These are phyloP conservation scores for Oryctes rhinoceros DNA, from an alignment of 1,140 invertebrate genomes.

Conservation along the genomic window DNA sequence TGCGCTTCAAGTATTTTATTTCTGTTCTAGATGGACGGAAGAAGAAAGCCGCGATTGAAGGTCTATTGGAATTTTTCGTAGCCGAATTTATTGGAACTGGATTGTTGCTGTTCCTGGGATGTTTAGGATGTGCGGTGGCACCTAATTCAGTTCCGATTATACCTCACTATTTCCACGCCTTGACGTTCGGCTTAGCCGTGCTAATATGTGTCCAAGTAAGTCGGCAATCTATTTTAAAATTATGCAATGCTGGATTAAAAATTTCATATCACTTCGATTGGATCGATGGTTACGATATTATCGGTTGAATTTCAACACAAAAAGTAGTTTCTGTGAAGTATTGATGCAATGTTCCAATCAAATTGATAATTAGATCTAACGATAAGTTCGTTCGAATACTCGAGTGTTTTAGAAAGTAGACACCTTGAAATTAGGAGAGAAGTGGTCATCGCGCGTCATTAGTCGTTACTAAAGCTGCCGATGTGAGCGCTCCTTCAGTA, in stretches of 20 bases:
- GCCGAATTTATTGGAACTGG: slow-evolving; percentile 81
- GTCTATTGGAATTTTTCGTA: slow-evolving; percentile 47
- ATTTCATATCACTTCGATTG: not conserved
- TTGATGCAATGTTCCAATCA: too few species aligned
- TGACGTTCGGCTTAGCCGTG: slow-evolving; percentile 76
- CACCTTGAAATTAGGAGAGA: too few species aligned
- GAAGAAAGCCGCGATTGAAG: not conserved
- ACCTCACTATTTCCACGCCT: slow-evolving; percentile 66
- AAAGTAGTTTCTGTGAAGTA: not conserved
- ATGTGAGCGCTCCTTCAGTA: too few species aligned
- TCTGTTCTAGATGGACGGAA: slow-evolving; percentile 28
- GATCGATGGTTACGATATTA: not conserved
- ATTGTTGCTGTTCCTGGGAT: slow-evolving; percentile 78
- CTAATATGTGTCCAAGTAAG: slow-evolving; percentile 70
- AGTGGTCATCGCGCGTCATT: too few species aligned
- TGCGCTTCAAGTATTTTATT: not conserved
- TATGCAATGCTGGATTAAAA: too few species aligned
- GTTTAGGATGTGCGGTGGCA: slow-evolving; percentile 68
- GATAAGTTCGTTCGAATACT: too few species aligned
- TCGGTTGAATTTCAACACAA: too few species aligned
- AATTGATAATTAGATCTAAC: too few species aligned
- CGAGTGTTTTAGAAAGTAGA: too few species aligned
- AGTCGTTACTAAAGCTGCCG: too few species aligned
- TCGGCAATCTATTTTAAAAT: not conserved
- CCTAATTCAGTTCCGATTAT: slow-evolving; percentile 54